phyloP scores from a whole-genome alignment of 2,113 vertebrate species.

The Tragelaphus strepsiceros region DNA sequence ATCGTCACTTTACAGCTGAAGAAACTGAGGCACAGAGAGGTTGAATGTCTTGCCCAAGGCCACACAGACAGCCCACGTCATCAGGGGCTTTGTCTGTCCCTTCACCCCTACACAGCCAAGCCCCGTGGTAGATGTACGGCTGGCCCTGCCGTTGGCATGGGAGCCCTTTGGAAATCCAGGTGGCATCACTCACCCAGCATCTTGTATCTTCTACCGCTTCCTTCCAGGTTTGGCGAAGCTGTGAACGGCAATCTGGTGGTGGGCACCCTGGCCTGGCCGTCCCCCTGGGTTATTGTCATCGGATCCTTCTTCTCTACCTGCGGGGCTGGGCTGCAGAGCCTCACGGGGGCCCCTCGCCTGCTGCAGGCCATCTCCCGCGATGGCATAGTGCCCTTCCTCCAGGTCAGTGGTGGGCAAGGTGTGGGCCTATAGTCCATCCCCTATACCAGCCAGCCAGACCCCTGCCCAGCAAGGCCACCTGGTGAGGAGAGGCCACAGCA shows the following conservation, averaged over 20 bases:
- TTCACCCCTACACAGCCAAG: neutral
- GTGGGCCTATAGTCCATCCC: neutral
- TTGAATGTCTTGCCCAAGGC: neutral
- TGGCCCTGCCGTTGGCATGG: neutral
- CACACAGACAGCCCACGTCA: neutral
- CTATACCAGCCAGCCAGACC: neutral
- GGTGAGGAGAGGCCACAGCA: neutral
- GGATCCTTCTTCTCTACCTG: constrained; percentile 98
- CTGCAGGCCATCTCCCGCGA: constrained; percentile 96
- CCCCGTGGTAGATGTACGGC: rapidly evolving
- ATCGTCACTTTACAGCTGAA: neutral
- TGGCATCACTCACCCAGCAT: rapidly evolving
- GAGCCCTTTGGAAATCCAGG: neutral
- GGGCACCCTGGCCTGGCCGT: constrained; percentile 95
- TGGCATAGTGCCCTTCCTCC: constrained; percentile 93
- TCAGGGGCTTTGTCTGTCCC: neutral
- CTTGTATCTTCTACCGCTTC: neutral
- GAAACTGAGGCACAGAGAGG: neutral
- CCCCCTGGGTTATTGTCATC: constrained; percentile 97
- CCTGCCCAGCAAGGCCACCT: neutral
- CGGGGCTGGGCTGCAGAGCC: constrained; percentile 94
- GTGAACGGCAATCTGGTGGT: constrained; percentile 97
- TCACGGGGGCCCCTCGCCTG: constrained; percentile 95
- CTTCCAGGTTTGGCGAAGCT: constrained; percentile 92
- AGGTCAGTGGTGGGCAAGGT: constrained; percentile 80